Base-by-base conservation (phyloP, 2,113 vertebrate species). In the Ibidorhyncha struthersii region DNA sequence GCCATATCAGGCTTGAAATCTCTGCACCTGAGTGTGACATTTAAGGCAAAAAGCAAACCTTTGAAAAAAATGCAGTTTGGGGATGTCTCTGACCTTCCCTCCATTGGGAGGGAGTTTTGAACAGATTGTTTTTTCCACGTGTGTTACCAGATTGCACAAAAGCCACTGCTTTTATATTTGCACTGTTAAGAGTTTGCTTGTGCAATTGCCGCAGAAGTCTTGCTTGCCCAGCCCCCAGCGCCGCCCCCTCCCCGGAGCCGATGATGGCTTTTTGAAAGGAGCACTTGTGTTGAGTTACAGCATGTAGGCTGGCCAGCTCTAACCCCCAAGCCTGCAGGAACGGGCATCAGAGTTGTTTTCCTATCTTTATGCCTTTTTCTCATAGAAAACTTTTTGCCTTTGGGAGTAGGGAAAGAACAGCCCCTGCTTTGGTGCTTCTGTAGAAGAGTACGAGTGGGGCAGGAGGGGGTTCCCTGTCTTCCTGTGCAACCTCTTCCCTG, bases 231-330 rank as follows among this genome's bases (percentile, higher is more conserved):
- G 21, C 34, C 27, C 27, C 27, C 36, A 25, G 25, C 1, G 9
- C 26, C 32, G 25, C 1, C 8, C 26, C 32, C 4, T 53, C 34
- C 13, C 13, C 1, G 0, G 38, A 72, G 47, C 11, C 2, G 0
- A 77, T 21, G 0, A 77, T 21, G 45, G 16, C 50, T 89, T 65
- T 82, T 34, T 0, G 0, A 61, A 73, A n/a, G 45, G 30, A 71
- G 47, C 16, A 7, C 9, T 29, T 13, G 29, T 30, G 5, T 29
- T 55, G 41, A 34, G 58, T 70, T 74, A 41, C 26, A 74, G n/a
- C 32, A 22, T 32, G 27, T 25, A 41, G 34, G 19, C 36, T 21
- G 52, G 8, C 20, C 30, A 36, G 36, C 34, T 84, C 26, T 70
- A n/a, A 47, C 50, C 14, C 34, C 21, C 12, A 34, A 7, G 66